These are phyloP conservation scores for Brenthis hecate DNA, from an alignment of 2,888 invertebrate species.

Conservation along the genomic window DNA sequence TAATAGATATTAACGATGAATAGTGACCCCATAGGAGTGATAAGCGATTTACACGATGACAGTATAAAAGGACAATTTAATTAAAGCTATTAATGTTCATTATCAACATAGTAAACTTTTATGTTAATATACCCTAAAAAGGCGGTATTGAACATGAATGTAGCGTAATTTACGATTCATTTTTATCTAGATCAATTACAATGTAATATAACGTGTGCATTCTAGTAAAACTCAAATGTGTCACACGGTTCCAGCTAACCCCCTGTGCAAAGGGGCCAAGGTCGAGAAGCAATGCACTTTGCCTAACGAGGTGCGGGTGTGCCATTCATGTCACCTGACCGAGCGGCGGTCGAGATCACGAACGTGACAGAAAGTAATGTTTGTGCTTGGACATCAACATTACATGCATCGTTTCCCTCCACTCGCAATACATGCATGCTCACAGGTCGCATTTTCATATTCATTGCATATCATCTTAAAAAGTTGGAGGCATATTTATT, in stretches of 20 bases:
- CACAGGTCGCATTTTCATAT: not conserved
- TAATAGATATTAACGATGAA: too few species aligned
- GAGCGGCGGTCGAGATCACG: slow-evolving; percentile 29
- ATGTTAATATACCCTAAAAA: not conserved
- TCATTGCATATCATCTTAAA: not conserved
- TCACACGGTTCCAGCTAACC: slow-evolving; percentile 13
- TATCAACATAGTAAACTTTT: not conserved
- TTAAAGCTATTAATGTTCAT: not conserved
- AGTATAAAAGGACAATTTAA: not conserved
- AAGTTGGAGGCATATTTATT: too few species aligned
- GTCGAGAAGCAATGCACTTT: slow-evolving; percentile 38
- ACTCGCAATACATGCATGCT: slow-evolving; percentile 6
- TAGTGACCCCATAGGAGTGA: too few species aligned
- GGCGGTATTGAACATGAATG: not conserved
- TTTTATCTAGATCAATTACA: slow-evolving; percentile 1
- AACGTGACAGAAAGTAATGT: slow-evolving; percentile 26
- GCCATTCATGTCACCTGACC: slow-evolving; percentile 36
- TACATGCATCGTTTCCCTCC: not conserved
- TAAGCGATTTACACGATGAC: not conserved
- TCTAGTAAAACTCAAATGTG: slow-evolving; percentile 9
- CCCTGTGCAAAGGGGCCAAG: slow-evolving; percentile 32
- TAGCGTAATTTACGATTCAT: not conserved
- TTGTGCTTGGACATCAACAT: slow-evolving; percentile 15
- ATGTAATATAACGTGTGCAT: slow-evolving; percentile 9
- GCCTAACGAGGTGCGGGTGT: slow-evolving; percentile 38